A percentile compares a stretch with the other conserved stretches of the same genome.
phyloP scores from a whole-genome alignment of 2,113 vertebrate species.

The Myotis brandtii region DNA sequence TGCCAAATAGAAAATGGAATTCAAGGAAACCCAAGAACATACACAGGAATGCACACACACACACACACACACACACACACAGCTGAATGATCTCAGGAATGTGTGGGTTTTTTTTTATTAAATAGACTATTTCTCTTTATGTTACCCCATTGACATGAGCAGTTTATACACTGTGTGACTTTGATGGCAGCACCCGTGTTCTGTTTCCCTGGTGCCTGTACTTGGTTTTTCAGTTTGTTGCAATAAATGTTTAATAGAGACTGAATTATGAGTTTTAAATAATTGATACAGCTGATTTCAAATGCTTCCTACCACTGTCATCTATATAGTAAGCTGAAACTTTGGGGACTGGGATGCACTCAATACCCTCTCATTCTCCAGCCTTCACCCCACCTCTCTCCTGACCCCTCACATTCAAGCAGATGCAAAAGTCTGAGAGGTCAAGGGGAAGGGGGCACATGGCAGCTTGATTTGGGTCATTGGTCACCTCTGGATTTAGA shows the following conservation, averaged over 20 bases:
- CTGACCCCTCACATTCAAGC: neutral
- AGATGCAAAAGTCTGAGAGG: neutral
- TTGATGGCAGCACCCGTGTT: neutral
- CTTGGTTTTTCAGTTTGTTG: conserved; percentile 72
- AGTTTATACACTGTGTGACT: neutral
- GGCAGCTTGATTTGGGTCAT: fast-evolving
- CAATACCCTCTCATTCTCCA: neutral
- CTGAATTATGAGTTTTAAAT: conserved; percentile 75
- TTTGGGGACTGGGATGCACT: neutral
- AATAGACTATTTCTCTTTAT: neutral
- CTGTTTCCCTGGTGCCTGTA: neutral
- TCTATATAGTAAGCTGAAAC: neutral
- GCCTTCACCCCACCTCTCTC: neutral
- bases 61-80: neutral
- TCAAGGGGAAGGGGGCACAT: fast-evolving
- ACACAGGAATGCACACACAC: fast-evolving
- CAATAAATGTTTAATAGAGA: conserved; percentile 78
- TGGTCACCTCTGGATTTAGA: neutral
- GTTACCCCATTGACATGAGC: neutral
- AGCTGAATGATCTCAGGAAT: neutral
- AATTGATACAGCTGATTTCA: conserved; percentile 60
- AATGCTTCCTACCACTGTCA: neutral
- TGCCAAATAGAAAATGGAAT: neutral
- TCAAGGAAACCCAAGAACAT: neutral
- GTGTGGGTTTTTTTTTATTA: neutral